Percentiles rank a stretch among this genome's conserved stretches.
Evolutionary conservation across 1,140 invertebrate species (phyloP).

Genomic region (Magallana angulata): DNA sequence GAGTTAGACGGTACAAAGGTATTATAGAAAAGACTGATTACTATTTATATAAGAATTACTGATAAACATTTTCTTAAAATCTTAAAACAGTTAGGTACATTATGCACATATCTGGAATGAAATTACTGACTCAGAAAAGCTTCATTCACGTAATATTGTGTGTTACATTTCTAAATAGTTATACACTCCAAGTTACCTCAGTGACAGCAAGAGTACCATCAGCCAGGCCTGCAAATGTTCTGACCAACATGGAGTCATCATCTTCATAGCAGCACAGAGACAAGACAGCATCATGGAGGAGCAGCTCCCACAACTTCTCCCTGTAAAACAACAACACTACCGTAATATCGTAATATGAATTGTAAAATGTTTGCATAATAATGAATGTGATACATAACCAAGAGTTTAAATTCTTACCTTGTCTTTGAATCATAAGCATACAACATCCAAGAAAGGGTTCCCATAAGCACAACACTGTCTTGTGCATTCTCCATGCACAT

Average conservation of each 20-base stretch:
- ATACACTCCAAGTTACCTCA: constrained; percentile 74
- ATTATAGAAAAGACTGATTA: too few species aligned
- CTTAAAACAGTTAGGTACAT: too few species aligned
- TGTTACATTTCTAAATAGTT: not conserved
- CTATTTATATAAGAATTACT: too few species aligned
- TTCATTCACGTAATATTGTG: too few species aligned
- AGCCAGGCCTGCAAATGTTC: constrained; percentile 80
- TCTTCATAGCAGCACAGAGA: constrained; percentile 77
- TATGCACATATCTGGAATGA: too few species aligned
- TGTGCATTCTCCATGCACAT: constrained; percentile 78
- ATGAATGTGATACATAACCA: not conserved
- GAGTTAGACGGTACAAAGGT: too few species aligned
- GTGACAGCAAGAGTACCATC: constrained; percentile 82
- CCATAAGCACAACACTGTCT: constrained; percentile 78
- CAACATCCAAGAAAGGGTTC: constrained; percentile 80
- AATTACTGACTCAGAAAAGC: too few species aligned
- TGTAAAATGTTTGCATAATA: not conserved
- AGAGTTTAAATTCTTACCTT: constrained; percentile 60
- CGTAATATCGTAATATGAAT: too few species aligned
- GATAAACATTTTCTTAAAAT: too few species aligned
- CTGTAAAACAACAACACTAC: constrained; percentile 74
- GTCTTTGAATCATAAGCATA: constrained; percentile 75
- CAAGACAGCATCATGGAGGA: constrained; percentile 80
- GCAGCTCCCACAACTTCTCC: constrained; percentile 79
- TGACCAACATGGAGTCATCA: constrained; percentile 64